Percentiles rank a stretch among this genome's conserved stretches.
These are phyloP conservation scores for Chloropsis cyanopogon DNA, from an alignment of 2,113 vertebrate genomes.

Conservation along the genomic window DNA sequence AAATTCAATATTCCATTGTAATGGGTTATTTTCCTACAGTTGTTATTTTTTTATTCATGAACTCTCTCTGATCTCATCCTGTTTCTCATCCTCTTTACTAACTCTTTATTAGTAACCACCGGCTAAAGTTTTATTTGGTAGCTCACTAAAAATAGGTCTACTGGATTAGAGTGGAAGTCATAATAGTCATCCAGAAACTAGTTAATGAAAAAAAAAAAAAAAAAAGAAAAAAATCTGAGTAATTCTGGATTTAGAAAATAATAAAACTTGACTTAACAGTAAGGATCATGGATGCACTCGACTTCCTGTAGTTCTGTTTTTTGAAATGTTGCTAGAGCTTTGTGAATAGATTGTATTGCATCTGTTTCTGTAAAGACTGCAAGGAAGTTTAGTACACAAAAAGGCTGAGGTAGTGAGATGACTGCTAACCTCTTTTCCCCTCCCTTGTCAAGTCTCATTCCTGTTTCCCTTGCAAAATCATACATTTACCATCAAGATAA, in stretches of 20 bases:
- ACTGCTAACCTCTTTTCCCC: background rate
- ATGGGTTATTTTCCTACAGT: background rate
- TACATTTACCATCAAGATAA: conserved; percentile 13
- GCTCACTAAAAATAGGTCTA: conserved; percentile 1
- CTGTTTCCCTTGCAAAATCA: conserved; percentile 42
- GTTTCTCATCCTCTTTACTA: background rate
- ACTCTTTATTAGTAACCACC: background rate
- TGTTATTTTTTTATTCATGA: background rate
- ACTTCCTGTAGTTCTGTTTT: background rate
- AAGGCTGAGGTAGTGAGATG: background rate
- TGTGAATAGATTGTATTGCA: background rate
- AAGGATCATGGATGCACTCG: background rate
- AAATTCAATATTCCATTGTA: background rate
- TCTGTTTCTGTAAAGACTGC: background rate
- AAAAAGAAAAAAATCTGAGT: background rate
- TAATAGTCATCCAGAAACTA: background rate
- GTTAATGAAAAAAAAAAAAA: background rate
- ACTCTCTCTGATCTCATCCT: background rate
- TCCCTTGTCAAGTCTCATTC: background rate
- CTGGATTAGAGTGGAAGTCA: background rate
- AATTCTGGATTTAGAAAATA: background rate
- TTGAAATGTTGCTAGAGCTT: background rate
- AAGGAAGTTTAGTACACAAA: background rate
- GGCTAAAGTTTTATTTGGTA: background rate
- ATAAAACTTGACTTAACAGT: background rate